Conservation (phyloP, 2,888 invertebrate genomes). For the Mallateleia sp. region DNA sequence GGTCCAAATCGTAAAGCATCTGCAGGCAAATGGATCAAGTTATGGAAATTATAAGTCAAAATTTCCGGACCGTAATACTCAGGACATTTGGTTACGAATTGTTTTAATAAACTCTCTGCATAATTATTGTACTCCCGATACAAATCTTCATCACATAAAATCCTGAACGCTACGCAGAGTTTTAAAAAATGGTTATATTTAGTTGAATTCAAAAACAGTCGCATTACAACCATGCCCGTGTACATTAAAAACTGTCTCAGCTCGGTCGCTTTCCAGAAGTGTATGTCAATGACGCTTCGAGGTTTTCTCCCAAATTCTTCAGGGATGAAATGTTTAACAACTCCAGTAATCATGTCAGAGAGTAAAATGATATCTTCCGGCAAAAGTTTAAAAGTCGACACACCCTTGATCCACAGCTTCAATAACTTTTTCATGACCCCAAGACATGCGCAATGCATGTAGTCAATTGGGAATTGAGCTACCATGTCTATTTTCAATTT, state of each 20-base stretch:
- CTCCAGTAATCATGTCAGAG: conserved; percentile 2
- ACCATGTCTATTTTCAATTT: conserved; percentile 42
- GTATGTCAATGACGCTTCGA: background rate
- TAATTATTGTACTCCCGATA: conserved; percentile 27
- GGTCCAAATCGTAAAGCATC: conserved; percentile 32
- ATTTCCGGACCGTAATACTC: conserved; percentile 75
- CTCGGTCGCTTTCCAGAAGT: conserved; percentile 81
- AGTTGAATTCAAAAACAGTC: background rate
- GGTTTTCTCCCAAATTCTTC: conserved; percentile 45
- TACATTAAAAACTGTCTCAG: conserved; percentile 28
- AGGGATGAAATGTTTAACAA: conserved; percentile 30
- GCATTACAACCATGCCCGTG: conserved; percentile 1
- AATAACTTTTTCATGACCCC: conserved; percentile 53
- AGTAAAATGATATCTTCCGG: conserved; percentile 28
- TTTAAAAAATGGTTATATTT: conserved; percentile 77
- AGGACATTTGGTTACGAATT: conserved; percentile 55
- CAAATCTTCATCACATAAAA: conserved; percentile 22
- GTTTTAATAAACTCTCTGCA: conserved; percentile 47
- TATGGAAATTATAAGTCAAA: conserved; percentile 82
- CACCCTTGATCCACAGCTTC: conserved; percentile 23
- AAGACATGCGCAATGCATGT: conserved; percentile 50
- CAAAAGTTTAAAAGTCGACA: conserved; percentile 5
- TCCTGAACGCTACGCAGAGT: conserved; percentile 74
- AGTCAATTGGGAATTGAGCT: conserved; percentile 43
- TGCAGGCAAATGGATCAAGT: conserved; percentile 79